phyloP scores from a whole-genome alignment of 1,140 invertebrate species.

The Drosophila pseudoananassae region DNA sequence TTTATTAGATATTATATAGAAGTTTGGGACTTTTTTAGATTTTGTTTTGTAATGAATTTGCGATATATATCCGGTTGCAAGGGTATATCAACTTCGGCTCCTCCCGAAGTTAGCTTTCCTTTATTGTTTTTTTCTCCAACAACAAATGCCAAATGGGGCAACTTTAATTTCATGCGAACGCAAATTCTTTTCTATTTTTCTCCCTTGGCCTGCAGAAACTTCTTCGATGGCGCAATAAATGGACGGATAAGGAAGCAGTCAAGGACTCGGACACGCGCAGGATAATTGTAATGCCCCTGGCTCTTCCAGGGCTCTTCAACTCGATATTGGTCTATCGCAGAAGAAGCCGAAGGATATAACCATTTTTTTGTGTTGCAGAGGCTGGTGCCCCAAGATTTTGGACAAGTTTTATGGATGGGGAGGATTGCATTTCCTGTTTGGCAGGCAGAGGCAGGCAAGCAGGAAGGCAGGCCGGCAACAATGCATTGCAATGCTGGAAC shows the following conservation, averaged over 20 bases:
- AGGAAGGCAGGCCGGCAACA: not conserved
- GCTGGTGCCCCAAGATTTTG: conserved; percentile 30
- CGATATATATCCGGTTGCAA: too few relatives aligned
- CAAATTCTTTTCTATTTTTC: conserved; percentile 33
- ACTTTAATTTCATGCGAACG: conserved; percentile 37
- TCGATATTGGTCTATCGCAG: not conserved
- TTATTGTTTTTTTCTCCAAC: not conserved
- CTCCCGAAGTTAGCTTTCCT: too few relatives aligned
- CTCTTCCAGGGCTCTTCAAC: conserved; percentile 12
- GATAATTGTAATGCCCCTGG: conserved; percentile 65
- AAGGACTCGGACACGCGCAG: conserved; percentile 62
- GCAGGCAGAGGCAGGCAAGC: conserved; percentile 28
- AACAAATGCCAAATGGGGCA: not conserved
- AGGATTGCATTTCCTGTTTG: conserved; percentile 71
- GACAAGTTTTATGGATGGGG: conserved; percentile 57
- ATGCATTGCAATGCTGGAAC: conserved; percentile 36
- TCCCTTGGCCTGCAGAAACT: conserved; percentile 30
- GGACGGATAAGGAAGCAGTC: conserved; percentile 32
- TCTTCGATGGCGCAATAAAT: conserved; percentile 71
- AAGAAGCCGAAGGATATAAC: not conserved
- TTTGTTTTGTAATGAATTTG: too few relatives aligned
- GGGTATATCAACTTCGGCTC: too few relatives aligned
- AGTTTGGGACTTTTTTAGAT: too few relatives aligned
- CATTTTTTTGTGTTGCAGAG: not conserved
- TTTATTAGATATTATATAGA: too few relatives aligned